These are phyloP conservation scores for Lasioglossum zephyrum DNA, from an alignment of 2,888 invertebrate species.

Conservation along the genomic window DNA sequence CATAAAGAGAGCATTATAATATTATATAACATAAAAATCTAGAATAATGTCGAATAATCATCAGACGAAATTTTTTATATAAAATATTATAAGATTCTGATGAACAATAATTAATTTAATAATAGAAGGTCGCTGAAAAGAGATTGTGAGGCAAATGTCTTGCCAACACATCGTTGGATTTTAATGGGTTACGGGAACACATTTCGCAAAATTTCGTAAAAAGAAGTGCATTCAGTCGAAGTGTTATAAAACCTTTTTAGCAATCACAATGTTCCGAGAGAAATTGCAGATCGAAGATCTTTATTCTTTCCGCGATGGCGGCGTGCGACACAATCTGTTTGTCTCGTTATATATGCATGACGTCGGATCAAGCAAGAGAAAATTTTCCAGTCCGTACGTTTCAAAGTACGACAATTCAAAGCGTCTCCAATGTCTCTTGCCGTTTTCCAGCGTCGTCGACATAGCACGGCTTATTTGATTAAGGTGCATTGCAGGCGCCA, in stretches of 20 bases:
- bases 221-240: not conserved
- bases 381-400: constrained; percentile 70
- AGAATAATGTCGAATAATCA: too few relatives aligned
- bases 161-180: too few relatives aligned
- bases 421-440: constrained; percentile 62
- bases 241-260: not conserved
- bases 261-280: constrained; percentile 21
- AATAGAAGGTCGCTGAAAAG: too few relatives aligned
- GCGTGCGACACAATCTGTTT: constrained; percentile 50
- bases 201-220: not conserved
- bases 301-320: constrained; percentile 31
- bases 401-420: constrained; percentile 71
- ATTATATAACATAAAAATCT: too few relatives aligned
- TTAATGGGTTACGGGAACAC: not conserved
- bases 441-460: constrained; percentile 62
- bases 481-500: constrained; percentile 79
- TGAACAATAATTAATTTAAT: too few relatives aligned
- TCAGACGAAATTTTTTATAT: too few relatives aligned
- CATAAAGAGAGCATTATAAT: too few relatives aligned
- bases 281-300: constrained; percentile 38
- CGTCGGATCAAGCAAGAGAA: constrained; percentile 57
- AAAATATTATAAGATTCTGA: too few relatives aligned
- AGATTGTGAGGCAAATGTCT: too few relatives aligned
- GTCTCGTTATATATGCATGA: constrained; percentile 53
- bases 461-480: constrained; percentile 77